phyloP scores from a whole-genome alignment of 2,113 vertebrate genomes.

The Progne subis region DNA sequence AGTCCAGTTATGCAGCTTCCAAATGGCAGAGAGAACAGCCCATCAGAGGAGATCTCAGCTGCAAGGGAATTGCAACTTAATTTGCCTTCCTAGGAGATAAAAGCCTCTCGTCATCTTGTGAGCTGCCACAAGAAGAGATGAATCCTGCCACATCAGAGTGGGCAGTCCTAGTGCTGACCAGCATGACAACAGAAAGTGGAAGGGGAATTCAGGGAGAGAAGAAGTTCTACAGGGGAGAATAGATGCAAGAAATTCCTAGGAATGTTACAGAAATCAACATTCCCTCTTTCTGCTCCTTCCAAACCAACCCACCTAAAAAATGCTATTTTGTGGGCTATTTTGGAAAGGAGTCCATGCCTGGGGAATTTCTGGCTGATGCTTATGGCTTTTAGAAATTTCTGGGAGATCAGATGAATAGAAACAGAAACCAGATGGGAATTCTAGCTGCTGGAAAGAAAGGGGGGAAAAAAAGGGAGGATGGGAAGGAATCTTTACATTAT shows the following conservation, averaged over 20 bases:
- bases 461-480: not conserved
- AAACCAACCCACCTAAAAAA: constrained; percentile 69
- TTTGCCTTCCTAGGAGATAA: not conserved
- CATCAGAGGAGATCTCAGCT: not conserved
- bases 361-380: constrained; percentile 68
- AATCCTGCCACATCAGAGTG: not conserved
- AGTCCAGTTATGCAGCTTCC: not conserved
- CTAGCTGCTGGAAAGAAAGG: constrained; percentile 60
- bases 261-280: constrained; percentile 63
- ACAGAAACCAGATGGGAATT: constrained; percentile 72
- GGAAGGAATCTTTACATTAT: not conserved
- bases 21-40: not conserved
- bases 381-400: constrained; percentile 73
- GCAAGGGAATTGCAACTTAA: not conserved
- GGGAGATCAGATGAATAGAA: constrained; percentile 69
- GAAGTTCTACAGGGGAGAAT: constrained; percentile 10
- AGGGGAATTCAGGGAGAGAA: not conserved
- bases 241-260: constrained; percentile 47
- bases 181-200: accelerated
- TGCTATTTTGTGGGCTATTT: constrained; percentile 67
- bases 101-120: not conserved
- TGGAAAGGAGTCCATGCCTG: constrained; percentile 69
- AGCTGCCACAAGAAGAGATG: not conserved
- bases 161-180: not conserved
- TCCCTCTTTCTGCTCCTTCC: constrained; percentile 35